Evolutionary conservation across 2,888 invertebrate species (phyloP), one percentile per base, ranked within the genome.

Genomic region (Ischnura elegans): DNA sequence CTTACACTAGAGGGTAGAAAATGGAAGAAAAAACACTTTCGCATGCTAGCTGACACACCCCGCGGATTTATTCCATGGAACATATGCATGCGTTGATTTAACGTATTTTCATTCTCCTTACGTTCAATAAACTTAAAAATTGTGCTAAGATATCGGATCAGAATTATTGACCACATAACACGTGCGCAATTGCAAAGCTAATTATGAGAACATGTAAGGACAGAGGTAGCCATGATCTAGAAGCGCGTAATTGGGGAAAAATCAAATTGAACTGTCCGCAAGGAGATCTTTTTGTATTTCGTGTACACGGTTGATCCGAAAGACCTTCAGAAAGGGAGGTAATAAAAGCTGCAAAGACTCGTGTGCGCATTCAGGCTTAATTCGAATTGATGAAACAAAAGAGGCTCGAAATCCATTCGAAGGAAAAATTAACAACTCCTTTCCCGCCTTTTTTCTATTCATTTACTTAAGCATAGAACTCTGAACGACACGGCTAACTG

Each of bases 191-290:
- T n/a, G n/a, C n/a, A n/a, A n/a, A n/a, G n/a, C n/a, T n/a, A n/a
- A n/a, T n/a, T n/a, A n/a, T n/a, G n/a, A n/a, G n/a, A n/a, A n/a
- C n/a, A n/a, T 51, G 51, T 19, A 51, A 51, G 51, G 51, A 8
- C n/a, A n/a, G n/a, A n/a, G n/a, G n/a, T 10, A 51, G 51, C 51
- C 51, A 51, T 19, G 51, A 13, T 13, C 51, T 6, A 13, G 6
- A 51, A 6, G 8, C 16, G 36, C 2, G 45, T 61, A 90, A 90
- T 90, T 61, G 61, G 47, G 61, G 66, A 42, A 66, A 90, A 90
- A 90, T 90, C 61, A 90, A 90, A 42, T 61, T 61, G 66, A 66
- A 90, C 36, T 21, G 19, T 55, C 2, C 29, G 43, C 21, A 87
- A 61, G 4, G 36, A 76, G 36, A 36, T 13, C 61, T 19, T 51